phyloP scores from a whole-genome alignment of 2,888 invertebrate genomes.

The Drosophila histrio region DNA sequence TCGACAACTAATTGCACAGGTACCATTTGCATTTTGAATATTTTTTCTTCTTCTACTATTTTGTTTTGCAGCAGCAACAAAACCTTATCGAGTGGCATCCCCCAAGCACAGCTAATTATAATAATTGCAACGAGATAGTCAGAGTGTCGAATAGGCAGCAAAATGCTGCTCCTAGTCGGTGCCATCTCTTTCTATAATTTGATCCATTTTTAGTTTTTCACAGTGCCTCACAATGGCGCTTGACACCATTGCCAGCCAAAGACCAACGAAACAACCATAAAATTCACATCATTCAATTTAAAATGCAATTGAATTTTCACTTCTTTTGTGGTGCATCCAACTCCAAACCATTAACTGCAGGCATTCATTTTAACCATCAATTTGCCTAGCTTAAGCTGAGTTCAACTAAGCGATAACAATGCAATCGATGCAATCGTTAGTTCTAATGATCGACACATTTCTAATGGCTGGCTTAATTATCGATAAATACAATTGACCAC shows the following conservation, averaged over 20 bases:
- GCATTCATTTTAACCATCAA: constrained; percentile 8
- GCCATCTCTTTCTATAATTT: constrained; percentile 2
- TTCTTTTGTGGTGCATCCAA: constrained; percentile 48
- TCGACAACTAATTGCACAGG: constrained; percentile 54
- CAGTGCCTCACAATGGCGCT: constrained; percentile 63
- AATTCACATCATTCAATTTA: constrained; percentile 76
- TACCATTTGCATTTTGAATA: constrained; percentile 57
- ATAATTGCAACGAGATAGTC: constrained; percentile 17
- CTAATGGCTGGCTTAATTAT: constrained; percentile 10
- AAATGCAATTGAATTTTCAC: constrained; percentile 78
- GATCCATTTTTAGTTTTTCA: constrained; percentile 24
- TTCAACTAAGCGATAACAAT: constrained; percentile 7
- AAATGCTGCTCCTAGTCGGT: background rate
- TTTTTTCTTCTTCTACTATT: constrained; percentile 14
- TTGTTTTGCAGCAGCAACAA: constrained; percentile 14
- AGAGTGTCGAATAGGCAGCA: background rate
- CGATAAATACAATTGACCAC: constrained; percentile 16
- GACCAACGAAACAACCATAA: constrained; percentile 39
- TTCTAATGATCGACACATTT: constrained; percentile 10
- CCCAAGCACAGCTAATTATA: constrained; percentile 30
- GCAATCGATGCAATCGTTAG: constrained; percentile 2
- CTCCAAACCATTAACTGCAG: constrained; percentile 25
- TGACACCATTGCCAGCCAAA: constrained; percentile 63
- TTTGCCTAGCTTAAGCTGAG: constrained; percentile 8
- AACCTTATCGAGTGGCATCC: constrained; percentile 29